Conservation (phyloP, 1,140 invertebrate genomes). For the Globodera ellingtonae region DNA sequence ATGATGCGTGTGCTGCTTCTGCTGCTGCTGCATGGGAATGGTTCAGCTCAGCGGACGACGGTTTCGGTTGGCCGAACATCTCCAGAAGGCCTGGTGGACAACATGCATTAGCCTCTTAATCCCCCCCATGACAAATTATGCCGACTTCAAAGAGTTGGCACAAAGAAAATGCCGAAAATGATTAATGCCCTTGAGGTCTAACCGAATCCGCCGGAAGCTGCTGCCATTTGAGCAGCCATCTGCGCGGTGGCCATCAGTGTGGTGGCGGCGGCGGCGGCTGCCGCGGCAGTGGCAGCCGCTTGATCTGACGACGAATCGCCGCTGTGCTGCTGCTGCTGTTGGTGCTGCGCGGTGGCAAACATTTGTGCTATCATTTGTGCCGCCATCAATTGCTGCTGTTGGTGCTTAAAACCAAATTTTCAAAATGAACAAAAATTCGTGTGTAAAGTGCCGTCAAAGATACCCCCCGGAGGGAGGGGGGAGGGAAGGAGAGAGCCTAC, state of each 20-base stretch:
- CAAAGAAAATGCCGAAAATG: neutral
- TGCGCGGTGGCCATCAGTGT: slow-evolving; percentile 11
- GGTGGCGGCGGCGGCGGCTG: neutral
- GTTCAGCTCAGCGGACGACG: neutral
- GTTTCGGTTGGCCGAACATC: slow-evolving; percentile 1
- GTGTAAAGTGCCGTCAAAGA: too few relatives aligned
- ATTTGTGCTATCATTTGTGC: slow-evolving; percentile 5
- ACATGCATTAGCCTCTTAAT: neutral
- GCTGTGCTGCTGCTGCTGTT: neutral
- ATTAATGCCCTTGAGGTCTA: neutral
- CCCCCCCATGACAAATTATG: neutral
- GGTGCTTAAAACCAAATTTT: neutral
- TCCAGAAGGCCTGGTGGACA: neutral
- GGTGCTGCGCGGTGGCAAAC: slow-evolving; percentile 8
- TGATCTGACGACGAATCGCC: neutral
- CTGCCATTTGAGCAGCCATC: slow-evolving; percentile 16
- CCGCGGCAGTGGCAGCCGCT: neutral
- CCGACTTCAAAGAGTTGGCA: too few relatives aligned
- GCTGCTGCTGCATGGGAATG: neutral
- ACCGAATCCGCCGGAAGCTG: neutral
- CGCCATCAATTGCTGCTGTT: neutral
- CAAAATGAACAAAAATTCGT: neutral
- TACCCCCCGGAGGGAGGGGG: neutral
- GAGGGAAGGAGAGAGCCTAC: neutral
- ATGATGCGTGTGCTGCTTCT: neutral